These are phyloP conservation scores for Leptogaster cylindrica DNA, from an alignment of 2,888 invertebrate species.

Conservation along the genomic window DNA sequence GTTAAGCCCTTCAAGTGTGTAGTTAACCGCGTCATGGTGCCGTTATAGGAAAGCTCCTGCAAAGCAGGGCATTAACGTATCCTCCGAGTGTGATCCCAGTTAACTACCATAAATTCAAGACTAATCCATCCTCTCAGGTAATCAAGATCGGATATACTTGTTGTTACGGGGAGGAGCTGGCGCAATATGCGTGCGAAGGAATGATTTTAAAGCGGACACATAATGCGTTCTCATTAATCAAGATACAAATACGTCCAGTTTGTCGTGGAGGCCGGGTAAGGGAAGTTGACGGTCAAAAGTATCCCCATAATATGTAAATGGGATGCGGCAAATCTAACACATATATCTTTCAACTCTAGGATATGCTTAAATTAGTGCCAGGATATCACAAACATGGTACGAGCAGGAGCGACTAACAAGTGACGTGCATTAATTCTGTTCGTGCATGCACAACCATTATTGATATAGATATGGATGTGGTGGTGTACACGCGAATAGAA, in stretches of 20 bases:
- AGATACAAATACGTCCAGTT: conserved; percentile 39
- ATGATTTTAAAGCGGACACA: conserved; percentile 43
- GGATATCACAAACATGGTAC: conserved; percentile 43
- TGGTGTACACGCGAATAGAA: neutral
- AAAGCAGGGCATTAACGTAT: conserved; percentile 21
- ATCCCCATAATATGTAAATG: conserved; percentile 44
- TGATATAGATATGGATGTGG: conserved; percentile 23
- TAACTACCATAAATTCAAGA: conserved; percentile 32
- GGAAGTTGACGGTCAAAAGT: conserved; percentile 29
- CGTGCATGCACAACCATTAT: conserved; percentile 41
- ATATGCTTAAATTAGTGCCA: conserved; percentile 47
- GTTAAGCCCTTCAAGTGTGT: neutral
- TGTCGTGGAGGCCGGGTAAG: conserved; percentile 5
- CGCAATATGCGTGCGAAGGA: conserved; percentile 44
- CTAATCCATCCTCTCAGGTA: conserved; percentile 40
- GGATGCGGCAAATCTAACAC: conserved; percentile 47
- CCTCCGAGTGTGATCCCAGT: conserved; percentile 18
- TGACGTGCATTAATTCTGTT: conserved; percentile 45
- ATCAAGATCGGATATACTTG: conserved; percentile 26
- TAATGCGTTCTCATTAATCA: conserved; percentile 47
- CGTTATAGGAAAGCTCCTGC: neutral
- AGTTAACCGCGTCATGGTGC: neutral
- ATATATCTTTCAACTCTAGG: conserved; percentile 45
- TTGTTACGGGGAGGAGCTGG: conserved; percentile 6
- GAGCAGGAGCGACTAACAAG: conserved; percentile 38